phyloP scores from a whole-genome alignment of 1,140 invertebrate species.

The Euura saliciscinereae region DNA sequence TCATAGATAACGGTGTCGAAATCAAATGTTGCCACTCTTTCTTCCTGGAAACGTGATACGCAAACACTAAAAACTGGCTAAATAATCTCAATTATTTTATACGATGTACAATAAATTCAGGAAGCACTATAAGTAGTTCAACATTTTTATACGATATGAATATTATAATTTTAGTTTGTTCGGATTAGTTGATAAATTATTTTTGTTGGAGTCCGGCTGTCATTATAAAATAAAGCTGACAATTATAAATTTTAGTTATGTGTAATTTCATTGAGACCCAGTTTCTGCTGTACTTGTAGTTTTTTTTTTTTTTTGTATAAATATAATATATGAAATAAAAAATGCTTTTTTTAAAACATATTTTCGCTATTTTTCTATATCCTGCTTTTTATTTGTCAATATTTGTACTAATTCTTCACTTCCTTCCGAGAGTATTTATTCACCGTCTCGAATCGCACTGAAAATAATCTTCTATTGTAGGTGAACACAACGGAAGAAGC shows the following conservation, averaged over 20 bases:
- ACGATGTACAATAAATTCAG: no score
- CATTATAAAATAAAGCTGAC: no score
- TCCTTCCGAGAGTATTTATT: not conserved
- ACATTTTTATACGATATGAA: no score
- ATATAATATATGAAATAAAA: not conserved
- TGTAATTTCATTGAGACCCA: not conserved
- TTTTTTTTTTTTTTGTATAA: not conserved
- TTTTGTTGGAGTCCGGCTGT: no score
- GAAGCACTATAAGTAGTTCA: no score
- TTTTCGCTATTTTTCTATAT: not conserved
- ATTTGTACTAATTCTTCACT: not conserved
- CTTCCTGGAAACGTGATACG: not conserved
- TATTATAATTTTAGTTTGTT: no score
- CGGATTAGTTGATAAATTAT: no score
- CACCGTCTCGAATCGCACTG: not conserved
- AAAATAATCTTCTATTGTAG: constrained; percentile 26
- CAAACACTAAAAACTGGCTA: no score
- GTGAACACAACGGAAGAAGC: constrained; percentile 42
- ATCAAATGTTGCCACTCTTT: no score
- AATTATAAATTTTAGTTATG: no score
- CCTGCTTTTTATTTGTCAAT: not conserved
- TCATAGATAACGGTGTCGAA: no score
- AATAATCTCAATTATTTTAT: not conserved
- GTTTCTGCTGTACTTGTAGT: not conserved
- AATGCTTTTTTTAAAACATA: not conserved